Evolutionary conservation across 35 echinoderm and acorn worm species (phyloP).

Genomic region (Strongylocentrotus purpuratus): DNA sequence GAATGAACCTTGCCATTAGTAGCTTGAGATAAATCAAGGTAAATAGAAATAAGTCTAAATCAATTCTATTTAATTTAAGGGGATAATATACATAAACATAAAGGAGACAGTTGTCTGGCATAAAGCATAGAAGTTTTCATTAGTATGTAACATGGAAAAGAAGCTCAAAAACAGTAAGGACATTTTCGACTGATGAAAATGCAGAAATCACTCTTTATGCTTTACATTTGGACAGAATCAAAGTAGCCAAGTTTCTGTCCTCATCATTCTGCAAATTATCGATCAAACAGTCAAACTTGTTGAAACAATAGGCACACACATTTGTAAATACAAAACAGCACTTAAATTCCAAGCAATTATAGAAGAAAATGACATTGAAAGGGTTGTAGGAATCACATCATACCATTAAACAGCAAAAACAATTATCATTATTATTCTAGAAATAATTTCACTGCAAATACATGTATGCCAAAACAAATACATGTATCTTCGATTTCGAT

Average conservation of each 20-base stretch:
- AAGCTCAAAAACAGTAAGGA: background rate
- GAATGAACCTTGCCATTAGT: background rate
- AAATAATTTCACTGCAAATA: too few species aligned
- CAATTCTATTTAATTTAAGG: background rate
- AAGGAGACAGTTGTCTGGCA: background rate
- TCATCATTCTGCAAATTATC: constrained; percentile 32
- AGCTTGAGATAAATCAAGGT: background rate
- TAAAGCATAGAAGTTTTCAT: background rate
- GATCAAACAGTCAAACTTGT: constrained; percentile 1
- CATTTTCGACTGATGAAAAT: background rate
- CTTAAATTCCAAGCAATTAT: background rate
- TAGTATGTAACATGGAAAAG: background rate
- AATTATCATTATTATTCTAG: background rate
- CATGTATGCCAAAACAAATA: background rate
- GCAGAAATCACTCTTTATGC: background rate
- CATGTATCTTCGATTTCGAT: too few species aligned
- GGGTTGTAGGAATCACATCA: background rate
- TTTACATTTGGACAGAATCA: background rate
- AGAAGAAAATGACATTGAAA: background rate
- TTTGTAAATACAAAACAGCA: constrained; percentile 13
- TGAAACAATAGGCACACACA: constrained; percentile 27
- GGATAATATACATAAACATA: background rate
- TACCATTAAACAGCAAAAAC: constrained; percentile 2
- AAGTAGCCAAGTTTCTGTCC: background rate
- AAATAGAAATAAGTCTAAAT: background rate